Percentiles rank a stretch among this genome's conserved stretches.
phyloP scores from a whole-genome alignment of 1,140 invertebrate species.

The Calliphora vicina region DNA sequence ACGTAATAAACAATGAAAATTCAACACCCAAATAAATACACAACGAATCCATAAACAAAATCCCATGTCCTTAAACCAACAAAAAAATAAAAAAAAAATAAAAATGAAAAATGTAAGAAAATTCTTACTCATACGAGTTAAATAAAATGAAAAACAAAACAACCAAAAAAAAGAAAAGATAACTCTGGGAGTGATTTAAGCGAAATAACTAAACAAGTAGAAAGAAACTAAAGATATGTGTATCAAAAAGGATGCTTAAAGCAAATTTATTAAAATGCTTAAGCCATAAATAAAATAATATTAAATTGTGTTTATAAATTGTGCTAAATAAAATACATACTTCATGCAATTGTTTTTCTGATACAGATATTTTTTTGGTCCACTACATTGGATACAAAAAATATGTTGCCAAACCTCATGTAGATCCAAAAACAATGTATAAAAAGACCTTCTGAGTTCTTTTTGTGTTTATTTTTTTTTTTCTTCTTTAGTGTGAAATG shows the following conservation, averaged over 20 bases:
- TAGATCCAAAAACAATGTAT: neutral
- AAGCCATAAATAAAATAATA: neutral
- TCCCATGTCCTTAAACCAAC: neutral
- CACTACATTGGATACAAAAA: neutral
- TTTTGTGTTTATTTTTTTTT: neutral
- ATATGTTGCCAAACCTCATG: neutral
- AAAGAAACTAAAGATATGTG: neutral
- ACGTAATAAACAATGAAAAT: neutral
- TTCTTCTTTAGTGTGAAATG: neutral
- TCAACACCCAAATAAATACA: neutral
- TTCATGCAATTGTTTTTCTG: neutral
- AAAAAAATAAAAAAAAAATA: conserved; percentile 1
- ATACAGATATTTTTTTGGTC: neutral
- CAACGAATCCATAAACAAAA: neutral
- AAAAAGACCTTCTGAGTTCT: neutral
- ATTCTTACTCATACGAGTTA: neutral
- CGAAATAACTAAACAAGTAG: neutral
- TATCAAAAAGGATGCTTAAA: neutral
- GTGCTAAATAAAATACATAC: neutral
- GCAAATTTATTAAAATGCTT: neutral
- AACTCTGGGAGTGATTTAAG: neutral
- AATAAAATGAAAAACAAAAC: neutral
- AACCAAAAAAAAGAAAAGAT: neutral
- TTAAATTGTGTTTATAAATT: neutral
- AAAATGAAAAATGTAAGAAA: neutral